Percentiles rank a stretch among this genome's conserved stretches.
phyloP scores from a whole-genome alignment of 92 coral and sea anemone genomes.

The Palythoa heliodiscus region DNA sequence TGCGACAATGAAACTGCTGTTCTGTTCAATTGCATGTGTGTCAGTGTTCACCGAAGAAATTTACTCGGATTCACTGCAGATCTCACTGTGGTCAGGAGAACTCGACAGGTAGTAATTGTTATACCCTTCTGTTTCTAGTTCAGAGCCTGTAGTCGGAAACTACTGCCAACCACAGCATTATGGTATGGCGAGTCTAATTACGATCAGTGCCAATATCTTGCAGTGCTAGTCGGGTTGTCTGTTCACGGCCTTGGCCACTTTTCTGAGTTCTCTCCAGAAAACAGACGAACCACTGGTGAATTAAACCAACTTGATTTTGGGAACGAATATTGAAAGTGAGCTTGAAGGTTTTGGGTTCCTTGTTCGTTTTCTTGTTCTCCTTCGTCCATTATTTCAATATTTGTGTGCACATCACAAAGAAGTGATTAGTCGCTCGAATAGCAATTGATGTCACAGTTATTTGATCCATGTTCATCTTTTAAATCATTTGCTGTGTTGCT shows the following conservation, averaged over 20 bases:
- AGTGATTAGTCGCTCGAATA: no score
- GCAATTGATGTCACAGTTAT: no score
- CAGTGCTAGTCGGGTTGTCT: slow-evolving; percentile 15
- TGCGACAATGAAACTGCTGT: background rate
- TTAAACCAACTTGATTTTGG: slow-evolving; percentile 5
- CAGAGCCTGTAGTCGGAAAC: background rate
- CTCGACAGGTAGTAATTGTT: slow-evolving; percentile 1
- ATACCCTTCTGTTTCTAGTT: background rate
- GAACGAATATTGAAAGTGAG: background rate
- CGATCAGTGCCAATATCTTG: slow-evolving; percentile 32
- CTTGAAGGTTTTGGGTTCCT: no score
- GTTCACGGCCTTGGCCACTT: slow-evolving; percentile 33
- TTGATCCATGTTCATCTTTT: no score
- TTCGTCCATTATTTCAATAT: no score
- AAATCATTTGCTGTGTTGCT: no score
- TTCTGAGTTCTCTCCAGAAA: slow-evolving; percentile 36
- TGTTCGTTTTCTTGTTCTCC: no score
- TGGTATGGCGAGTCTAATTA: background rate
- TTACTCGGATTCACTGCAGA: background rate
- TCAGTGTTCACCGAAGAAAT: slow-evolving; percentile 3
- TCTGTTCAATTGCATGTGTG: background rate
- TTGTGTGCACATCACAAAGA: no score
- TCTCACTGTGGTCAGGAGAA: background rate
- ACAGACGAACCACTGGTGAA: background rate
- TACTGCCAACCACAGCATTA: slow-evolving; percentile 3